phyloP scores from a whole-genome alignment of 2,888 invertebrate genomes.

The Drepanosiphum platanoidis region DNA sequence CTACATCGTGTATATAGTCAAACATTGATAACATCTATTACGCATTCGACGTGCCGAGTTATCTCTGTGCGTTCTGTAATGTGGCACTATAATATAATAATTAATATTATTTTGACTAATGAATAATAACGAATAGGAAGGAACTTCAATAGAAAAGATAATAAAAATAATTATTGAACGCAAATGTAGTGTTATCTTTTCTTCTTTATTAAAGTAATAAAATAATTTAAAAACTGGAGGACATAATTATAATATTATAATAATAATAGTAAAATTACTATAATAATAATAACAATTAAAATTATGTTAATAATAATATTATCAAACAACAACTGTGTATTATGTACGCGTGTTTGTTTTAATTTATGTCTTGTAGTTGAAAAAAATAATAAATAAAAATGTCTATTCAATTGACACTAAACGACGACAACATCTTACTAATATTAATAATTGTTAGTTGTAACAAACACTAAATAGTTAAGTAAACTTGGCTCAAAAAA shows the following conservation, averaged over 20 bases:
- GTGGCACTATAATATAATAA: not conserved
- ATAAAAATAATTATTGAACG: conserved; percentile 19
- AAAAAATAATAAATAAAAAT: conserved; percentile 22
- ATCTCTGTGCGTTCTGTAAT: not conserved
- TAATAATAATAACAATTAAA: conserved; percentile 15
- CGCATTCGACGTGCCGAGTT: conserved; percentile 45
- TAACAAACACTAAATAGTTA: conserved; percentile 43
- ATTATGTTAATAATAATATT: conserved; percentile 44
- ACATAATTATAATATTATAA: conserved; percentile 32
- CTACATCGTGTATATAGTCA: not conserved
- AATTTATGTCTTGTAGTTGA: conserved; percentile 50
- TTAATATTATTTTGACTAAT: no score
- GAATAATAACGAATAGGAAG: conserved; percentile 19
- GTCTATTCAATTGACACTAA: conserved; percentile 19
- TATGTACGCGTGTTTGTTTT: conserved; percentile 52
- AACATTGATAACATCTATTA: conserved; percentile 48
- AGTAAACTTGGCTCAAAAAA: conserved; percentile 38
- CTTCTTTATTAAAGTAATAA: conserved; percentile 49
- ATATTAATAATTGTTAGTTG: conserved; percentile 40
- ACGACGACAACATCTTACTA: conserved; percentile 17
- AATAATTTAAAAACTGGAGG: conserved; percentile 44
- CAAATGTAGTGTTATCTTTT: conserved; percentile 48
- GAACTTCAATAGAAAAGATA: conserved; percentile 1
- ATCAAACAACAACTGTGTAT: conserved; percentile 21
- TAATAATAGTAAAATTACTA: conserved; percentile 35